These are phyloP conservation scores for Nylanderia fulva DNA, from an alignment of 1,140 invertebrate genomes.

Conservation along the genomic window DNA sequence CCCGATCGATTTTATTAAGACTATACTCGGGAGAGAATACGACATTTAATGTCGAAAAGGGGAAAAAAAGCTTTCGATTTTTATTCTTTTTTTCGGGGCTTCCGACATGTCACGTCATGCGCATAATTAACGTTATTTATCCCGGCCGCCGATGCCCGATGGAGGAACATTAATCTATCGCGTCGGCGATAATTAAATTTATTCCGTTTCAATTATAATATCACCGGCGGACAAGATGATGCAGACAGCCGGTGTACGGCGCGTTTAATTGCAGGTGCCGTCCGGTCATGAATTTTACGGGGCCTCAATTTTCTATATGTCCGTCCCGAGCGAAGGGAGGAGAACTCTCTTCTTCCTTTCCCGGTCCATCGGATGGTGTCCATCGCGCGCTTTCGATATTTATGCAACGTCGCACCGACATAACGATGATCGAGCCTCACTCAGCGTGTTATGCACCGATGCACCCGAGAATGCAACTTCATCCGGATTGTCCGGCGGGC, in stretches of 20 bases:
- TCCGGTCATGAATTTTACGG: slow-evolving; percentile 34
- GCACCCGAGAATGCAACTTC: slow-evolving; percentile 74
- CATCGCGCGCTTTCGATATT: slow-evolving; percentile 35
- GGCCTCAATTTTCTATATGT: slow-evolving; percentile 28
- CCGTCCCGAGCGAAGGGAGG: not conserved
- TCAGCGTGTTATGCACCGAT: slow-evolving; percentile 69
- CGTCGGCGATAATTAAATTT: slow-evolving; percentile 55
- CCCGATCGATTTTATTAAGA: slow-evolving; percentile 18
- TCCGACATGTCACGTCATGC: not conserved
- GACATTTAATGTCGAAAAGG: not conserved
- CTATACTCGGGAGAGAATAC: not conserved
- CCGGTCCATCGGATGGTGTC: not conserved
- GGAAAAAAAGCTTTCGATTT: not conserved
- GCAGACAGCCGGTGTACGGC: slow-evolving; percentile 17
- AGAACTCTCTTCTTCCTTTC: slow-evolving; percentile 7
- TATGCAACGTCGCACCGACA: slow-evolving; percentile 53
- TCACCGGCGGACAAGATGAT: slow-evolving; percentile 28
- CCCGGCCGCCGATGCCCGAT: not conserved
- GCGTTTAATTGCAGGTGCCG: slow-evolving; percentile 41
- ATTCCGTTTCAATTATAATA: slow-evolving; percentile 60
- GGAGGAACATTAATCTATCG: slow-evolving; percentile 46
- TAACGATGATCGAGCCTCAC: slow-evolving; percentile 64
- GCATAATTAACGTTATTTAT: slow-evolving; percentile 22
- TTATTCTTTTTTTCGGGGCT: not conserved
- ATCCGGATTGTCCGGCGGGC: slow-evolving; percentile 61